phyloP scores from a whole-genome alignment of 2,888 invertebrate species.

The Chrysolina americana region DNA sequence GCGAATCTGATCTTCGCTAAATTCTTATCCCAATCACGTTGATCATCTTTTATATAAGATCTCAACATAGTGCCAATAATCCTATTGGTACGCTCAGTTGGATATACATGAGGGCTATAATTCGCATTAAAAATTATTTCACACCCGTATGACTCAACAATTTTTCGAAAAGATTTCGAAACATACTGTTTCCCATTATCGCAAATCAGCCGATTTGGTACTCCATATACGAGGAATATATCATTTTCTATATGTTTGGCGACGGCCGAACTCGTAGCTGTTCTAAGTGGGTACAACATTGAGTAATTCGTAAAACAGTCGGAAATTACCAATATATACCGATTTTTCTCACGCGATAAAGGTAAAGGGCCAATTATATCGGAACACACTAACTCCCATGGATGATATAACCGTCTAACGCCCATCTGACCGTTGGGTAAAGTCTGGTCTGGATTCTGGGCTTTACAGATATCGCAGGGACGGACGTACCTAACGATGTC shows the following conservation, averaged over 20 bases:
- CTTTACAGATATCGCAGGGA: background rate
- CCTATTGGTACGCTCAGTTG: slow-evolving; percentile 47
- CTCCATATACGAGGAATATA: slow-evolving; percentile 46
- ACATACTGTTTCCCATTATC: slow-evolving; percentile 50
- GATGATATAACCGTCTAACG: background rate
- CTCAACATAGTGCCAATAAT: slow-evolving; percentile 55
- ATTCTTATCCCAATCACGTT: slow-evolving; percentile 52
- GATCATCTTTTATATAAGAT: background rate
- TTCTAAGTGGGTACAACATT: background rate
- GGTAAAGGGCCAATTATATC: slow-evolving; percentile 8
- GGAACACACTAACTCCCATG: slow-evolving; percentile 5
- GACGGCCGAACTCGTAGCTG: background rate
- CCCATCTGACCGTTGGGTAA: background rate
- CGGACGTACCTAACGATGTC: background rate
- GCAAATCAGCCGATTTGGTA: slow-evolving; percentile 39
- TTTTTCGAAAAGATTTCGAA: background rate
- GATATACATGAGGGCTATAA: slow-evolving; percentile 45
- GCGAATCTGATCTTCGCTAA: slow-evolving; percentile 54
- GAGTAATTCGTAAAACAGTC: background rate
- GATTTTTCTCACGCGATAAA: background rate
- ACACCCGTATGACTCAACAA: slow-evolving; percentile 37
- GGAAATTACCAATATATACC: background rate
- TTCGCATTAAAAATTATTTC: slow-evolving; percentile 47
- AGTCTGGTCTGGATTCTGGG: background rate
- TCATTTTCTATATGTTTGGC: slow-evolving; percentile 31